These are phyloP conservation scores for Rousettus leschenaultii DNA, from an alignment of 2,113 vertebrate species.

Conservation along the genomic window DNA sequence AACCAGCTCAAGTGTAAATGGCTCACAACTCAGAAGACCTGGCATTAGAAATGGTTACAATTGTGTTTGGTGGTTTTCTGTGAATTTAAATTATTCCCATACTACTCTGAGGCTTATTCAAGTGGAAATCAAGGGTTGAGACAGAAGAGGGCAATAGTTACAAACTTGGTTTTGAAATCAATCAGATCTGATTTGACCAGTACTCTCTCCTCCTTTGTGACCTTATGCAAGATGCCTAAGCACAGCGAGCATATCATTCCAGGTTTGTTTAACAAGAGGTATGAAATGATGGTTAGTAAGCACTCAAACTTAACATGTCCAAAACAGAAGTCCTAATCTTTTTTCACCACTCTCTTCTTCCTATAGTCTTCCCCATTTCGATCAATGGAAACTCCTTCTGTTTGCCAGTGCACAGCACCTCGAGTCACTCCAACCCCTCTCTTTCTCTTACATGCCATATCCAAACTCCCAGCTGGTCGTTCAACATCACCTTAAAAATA, in stretches of 20 bases:
- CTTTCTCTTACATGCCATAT: neutral
- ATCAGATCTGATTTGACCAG: neutral
- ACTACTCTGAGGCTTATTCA: neutral
- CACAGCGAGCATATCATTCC: neutral
- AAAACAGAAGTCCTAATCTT: neutral
- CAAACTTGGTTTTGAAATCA: neutral
- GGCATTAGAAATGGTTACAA: neutral
- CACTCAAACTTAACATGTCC: neutral
- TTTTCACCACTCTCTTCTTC: neutral
- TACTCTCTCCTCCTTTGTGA: neutral
- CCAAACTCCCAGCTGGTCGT: neutral
- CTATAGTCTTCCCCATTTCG: neutral
- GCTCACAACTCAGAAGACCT: neutral
- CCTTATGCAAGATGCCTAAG: neutral
- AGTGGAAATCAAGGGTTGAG: neutral
- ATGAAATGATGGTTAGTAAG: neutral
- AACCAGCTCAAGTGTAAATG: neutral
- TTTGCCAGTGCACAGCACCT: neutral
- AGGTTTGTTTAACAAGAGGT: neutral
- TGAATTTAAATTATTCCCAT: neutral
- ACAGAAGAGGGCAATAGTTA: neutral
- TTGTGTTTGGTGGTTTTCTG: neutral
- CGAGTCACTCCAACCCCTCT: neutral
- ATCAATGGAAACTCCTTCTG: neutral
- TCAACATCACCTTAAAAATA: neutral